Evolutionary conservation across 2,797 vertebrate species (phyloP), one percentile per base, ranked within the genome.

Genomic region (Oreortyx pictus): DNA sequence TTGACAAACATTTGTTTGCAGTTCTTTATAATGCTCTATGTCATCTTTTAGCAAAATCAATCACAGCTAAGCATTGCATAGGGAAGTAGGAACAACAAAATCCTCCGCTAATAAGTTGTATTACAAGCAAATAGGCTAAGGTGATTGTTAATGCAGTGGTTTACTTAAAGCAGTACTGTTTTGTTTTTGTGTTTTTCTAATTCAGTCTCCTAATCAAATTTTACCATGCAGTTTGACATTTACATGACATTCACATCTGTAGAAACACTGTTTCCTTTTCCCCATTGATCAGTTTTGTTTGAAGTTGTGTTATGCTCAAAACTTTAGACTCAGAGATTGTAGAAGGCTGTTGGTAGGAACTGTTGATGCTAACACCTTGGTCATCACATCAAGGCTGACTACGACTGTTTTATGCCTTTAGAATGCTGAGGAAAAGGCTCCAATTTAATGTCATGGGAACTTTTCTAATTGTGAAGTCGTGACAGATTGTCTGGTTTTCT

Each of bases 191-290:
- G 88, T 52, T 52, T 93, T 88, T 10, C 91, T 92, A 66, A 35
- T 72, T 93, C 80, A 35, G 61, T 8, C 41, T 77, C 41, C 92
- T 92, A 82, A 95, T 90, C 82, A 80, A 90, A 94, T 92, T 89
- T 93, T 85, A 90, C 89, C 57, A 33, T 35, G 57, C 52, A n/a
- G 33, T 80, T 92, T 95, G 92, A 96, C 94, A 95, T 95, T 94
- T 95, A 89, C 86, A 82, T 94, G 92, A 82, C 92, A 87, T 92
- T 95, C 90, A 61, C 90, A 82, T 92, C 72, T 93, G 82, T 87
- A 92, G 80, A 57, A 93, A 54, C 70, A 65, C 44, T 44, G 65
- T 90, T 94, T 89, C 82, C 49, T 85, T 93, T 87, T 64, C 80
- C 85, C 73, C 12, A 44, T 54, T 81, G 89, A 85, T 88, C 35